Percentiles rank a stretch among this genome's conserved stretches.
These are phyloP conservation scores for Bucorvus abyssinicus DNA, from an alignment of 2,797 vertebrate species.

Conservation along the genomic window DNA sequence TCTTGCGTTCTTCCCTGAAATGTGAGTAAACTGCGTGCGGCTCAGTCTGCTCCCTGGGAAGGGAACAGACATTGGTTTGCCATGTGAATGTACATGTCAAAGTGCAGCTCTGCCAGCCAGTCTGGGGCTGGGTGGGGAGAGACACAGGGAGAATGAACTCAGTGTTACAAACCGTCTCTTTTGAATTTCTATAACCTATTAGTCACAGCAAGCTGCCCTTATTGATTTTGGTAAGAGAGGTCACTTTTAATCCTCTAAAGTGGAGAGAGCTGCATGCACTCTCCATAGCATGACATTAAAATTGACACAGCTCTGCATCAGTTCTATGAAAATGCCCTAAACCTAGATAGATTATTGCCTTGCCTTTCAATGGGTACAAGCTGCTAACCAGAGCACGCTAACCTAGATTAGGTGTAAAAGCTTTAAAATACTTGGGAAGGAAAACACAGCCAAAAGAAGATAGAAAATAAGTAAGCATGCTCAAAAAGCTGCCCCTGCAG, in stretches of 20 bases:
- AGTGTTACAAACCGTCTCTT: constrained; percentile 25
- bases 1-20: not conserved
- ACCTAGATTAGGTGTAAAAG: constrained; percentile 56
- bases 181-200: constrained; percentile 63
- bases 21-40: not conserved
- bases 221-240: constrained; percentile 70
- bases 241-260: constrained; percentile 66
- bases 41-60: not conserved
- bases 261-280: constrained; percentile 50
- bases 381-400: constrained; percentile 24
- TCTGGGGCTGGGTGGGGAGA: constrained; percentile 19
- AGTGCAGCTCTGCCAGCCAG: constrained; percentile 48
- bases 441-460: constrained; percentile 44
- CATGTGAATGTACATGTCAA: constrained; percentile 35
- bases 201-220: constrained; percentile 66
- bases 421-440: constrained; percentile 50
- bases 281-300: constrained; percentile 60
- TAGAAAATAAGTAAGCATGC: constrained; percentile 54
- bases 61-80: not conserved
- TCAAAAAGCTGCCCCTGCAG: constrained; percentile 48
- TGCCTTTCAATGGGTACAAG: constrained; percentile 33
- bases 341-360: constrained; percentile 60
- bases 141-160: constrained; percentile 19
- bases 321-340: constrained; percentile 48
- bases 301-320: constrained; percentile 48